Evolutionary conservation across 2,797 vertebrate species (phyloP).

Genomic region (Sebastes nivosus): DNA sequence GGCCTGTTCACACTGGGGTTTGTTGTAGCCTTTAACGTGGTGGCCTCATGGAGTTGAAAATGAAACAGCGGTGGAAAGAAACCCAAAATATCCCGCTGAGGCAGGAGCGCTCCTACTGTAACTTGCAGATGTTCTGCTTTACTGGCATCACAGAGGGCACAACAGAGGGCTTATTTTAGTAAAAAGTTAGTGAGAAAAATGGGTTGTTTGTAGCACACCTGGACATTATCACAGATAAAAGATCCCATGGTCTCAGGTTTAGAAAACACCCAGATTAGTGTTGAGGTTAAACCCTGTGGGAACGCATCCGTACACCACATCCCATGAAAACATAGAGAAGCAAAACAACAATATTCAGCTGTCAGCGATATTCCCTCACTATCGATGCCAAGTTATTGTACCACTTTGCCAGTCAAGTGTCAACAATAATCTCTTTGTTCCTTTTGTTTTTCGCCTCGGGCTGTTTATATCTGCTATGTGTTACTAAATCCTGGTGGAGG

Average conservation of each 20-base stretch:
- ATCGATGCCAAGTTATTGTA: neutral
- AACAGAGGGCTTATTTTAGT: neutral
- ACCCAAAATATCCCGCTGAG: constrained; percentile 11
- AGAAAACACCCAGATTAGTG: constrained; percentile 8
- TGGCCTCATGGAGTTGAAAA: constrained; percentile 12
- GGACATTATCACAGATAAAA: neutral
- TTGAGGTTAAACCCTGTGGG: constrained; percentile 20
- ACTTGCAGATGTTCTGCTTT: neutral
- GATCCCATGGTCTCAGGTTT: neutral
- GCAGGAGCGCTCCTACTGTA: neutral
- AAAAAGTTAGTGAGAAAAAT: neutral
- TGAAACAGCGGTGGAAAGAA: constrained; percentile 28
- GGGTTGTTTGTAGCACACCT: neutral
- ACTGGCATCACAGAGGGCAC: neutral
- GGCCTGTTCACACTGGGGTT: neutral
- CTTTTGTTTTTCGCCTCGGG: constrained; percentile 11
- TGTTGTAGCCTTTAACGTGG: neutral
- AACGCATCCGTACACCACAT: neutral
- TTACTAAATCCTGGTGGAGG: constrained; percentile 30
- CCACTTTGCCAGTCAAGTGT: neutral
- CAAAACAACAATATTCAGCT: constrained; percentile 16
- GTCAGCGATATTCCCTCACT: constrained; percentile 3
- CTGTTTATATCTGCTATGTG: constrained; percentile 14
- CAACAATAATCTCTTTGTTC: constrained; percentile 40
- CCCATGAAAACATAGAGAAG: neutral